phyloP scores from a whole-genome alignment of 2,797 vertebrate species.

The Uromys caudimaculatus region DNA sequence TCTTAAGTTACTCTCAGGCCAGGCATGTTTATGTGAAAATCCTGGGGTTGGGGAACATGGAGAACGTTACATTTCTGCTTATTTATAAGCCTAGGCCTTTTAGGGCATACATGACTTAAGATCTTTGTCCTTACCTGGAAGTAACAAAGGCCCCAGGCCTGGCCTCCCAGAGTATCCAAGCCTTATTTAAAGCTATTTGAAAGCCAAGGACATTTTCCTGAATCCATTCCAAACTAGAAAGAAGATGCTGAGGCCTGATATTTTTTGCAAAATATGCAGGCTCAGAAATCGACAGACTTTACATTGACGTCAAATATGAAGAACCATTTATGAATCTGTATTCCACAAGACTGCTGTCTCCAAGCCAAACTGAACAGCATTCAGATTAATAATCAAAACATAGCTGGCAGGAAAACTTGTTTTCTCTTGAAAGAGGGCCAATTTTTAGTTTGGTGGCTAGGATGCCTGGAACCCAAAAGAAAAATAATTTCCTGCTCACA shows the following conservation, averaged over 20 bases:
- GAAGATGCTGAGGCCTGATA: conserved; percentile 21
- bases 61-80: neutral
- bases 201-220: conserved; percentile 64
- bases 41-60: neutral
- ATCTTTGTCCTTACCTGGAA: neutral
- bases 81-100: conserved; percentile 21
- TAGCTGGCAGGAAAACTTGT: conserved; percentile 15
- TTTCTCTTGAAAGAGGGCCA: neutral
- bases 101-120: neutral
- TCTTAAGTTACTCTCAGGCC: neutral
- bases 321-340: conserved; percentile 48
- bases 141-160: neutral
- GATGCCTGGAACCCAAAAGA: conserved; percentile 8
- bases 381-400: conserved; percentile 69
- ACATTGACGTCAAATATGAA: conserved; percentile 31
- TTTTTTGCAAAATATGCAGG: conserved; percentile 54
- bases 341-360: conserved; percentile 60
- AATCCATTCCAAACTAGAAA: conserved; percentile 39
- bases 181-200: conserved; percentile 32
- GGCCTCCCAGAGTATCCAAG: neutral
- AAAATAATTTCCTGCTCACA: conserved; percentile 55
- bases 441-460: neutral
- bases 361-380: conserved; percentile 64
- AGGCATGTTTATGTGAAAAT: neutral
- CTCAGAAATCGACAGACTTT: conserved; percentile 55